A percentile compares a stretch with the other conserved stretches of the same genome.
These are phyloP conservation scores for Opisthocomus hoazin DNA, from an alignment of 2,113 vertebrate species.

Conservation along the genomic window DNA sequence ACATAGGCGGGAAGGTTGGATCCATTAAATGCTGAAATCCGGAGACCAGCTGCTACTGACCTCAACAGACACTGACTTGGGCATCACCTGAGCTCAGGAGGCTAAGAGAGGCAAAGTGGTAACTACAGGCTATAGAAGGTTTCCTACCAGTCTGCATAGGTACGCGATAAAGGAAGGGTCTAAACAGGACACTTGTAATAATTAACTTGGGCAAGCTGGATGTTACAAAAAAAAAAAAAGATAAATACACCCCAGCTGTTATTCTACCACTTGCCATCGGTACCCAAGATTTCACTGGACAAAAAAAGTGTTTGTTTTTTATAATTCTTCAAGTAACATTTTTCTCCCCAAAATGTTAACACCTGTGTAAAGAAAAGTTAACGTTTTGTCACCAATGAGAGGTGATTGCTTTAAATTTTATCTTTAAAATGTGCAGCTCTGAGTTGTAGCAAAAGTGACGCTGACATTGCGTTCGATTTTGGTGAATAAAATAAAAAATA, in stretches of 20 bases:
- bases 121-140: background rate
- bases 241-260: background rate
- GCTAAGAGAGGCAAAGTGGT: background rate
- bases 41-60: background rate
- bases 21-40: background rate
- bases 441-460: background rate
- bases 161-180: background rate
- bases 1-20: background rate
- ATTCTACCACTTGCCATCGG: background rate
- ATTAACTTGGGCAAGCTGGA: background rate
- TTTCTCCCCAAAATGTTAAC: background rate
- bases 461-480: rapidly evolving
- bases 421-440: background rate
- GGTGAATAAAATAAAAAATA: background rate
- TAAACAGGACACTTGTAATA: background rate
- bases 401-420: background rate
- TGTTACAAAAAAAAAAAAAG: background rate
- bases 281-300: background rate
- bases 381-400: background rate
- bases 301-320: background rate
- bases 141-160: background rate
- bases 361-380: background rate
- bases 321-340: background rate
- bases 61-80: background rate
- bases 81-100: background rate